Evolutionary conservation across 92 coral and sea anemone species (phyloP).

Genomic region (Plumapathes pennacea): DNA sequence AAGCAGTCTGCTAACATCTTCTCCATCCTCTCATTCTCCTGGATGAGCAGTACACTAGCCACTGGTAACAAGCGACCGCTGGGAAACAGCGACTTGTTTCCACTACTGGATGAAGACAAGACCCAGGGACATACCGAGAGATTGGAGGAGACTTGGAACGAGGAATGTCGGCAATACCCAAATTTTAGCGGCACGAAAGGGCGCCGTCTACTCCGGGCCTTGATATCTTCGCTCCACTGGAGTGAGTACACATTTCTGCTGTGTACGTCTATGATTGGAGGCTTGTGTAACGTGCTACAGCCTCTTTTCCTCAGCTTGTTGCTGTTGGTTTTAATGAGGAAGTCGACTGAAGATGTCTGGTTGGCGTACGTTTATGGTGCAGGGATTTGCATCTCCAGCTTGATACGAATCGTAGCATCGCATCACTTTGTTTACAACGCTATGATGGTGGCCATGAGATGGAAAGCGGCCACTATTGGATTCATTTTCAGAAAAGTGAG

Average conservation of each 20-base stretch:
- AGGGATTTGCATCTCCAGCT: too few species aligned
- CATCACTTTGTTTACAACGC: too few species aligned
- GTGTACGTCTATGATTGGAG: conserved; percentile 37
- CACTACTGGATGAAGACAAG: conserved; percentile 28
- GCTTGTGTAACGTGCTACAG: conserved; percentile 46
- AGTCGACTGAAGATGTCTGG: too few species aligned
- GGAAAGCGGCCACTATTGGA: too few species aligned
- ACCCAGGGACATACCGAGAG: conserved; percentile 34
- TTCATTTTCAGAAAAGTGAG: too few species aligned
- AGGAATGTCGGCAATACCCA: too few species aligned
- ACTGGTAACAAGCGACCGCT: conserved; percentile 39
- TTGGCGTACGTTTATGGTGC: too few species aligned
- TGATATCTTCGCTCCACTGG: conserved; percentile 44
- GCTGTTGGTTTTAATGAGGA: too few species aligned
- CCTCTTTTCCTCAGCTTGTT: conserved; percentile 39
- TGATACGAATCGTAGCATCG: too few species aligned
- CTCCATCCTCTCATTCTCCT: conserved; percentile 35
- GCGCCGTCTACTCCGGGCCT: conserved; percentile 36
- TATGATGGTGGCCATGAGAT: too few species aligned
- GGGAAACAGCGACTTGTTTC: conserved; percentile 34
- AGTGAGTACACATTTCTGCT: conserved; percentile 29
- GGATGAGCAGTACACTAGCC: conserved; percentile 37
- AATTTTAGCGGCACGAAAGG: conserved; percentile 29
- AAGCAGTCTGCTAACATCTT: conserved; percentile 18
- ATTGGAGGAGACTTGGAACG: conserved; percentile 22